Conservation (phyloP, 92 coral and sea anemone species). For the Zoanthus solanderi region DNA sequence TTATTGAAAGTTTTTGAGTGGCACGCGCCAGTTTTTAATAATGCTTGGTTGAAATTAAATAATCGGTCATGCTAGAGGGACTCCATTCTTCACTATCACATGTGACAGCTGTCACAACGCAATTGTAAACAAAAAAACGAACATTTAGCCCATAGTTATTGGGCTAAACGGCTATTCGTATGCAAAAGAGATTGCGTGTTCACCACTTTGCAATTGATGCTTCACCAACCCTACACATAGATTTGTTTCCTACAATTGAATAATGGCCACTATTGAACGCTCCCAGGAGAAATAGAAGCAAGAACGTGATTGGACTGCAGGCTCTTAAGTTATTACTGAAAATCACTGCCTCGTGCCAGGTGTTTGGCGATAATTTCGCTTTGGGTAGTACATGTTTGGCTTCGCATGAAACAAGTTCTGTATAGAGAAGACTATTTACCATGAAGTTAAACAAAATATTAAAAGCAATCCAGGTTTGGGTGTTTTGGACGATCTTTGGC, state of each 20-base stretch:
- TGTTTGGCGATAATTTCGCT: constrained; percentile 40
- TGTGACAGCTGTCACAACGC: constrained; percentile 45
- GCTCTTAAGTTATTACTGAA: constrained; percentile 14
- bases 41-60: not conserved
- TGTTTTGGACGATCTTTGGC: not conserved
- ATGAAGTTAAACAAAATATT: constrained; percentile 11
- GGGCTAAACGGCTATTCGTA: constrained; percentile 38
- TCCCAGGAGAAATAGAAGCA: constrained; percentile 34
- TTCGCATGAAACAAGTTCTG: constrained; percentile 20
- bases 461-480: constrained; percentile 11
- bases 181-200: constrained; percentile 52
- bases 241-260: constrained; percentile 26
- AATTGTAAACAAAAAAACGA: constrained; percentile 26
- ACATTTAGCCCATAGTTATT: constrained; percentile 6
- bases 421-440: not conserved
- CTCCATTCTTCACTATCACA: constrained; percentile 19
- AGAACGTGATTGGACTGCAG: constrained; percentile 36
- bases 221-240: constrained; percentile 8
- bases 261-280: constrained; percentile 28
- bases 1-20: not conserved
- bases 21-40: constrained; percentile 45
- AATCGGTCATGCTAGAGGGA: not conserved
- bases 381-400: constrained; percentile 17
- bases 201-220: not conserved
- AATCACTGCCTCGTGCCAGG: constrained; percentile 75